A percentile compares a stretch with the other conserved stretches of the same genome.
These are phyloP conservation scores for Drosophila sp. DNA, from an alignment of 1,140 invertebrate genomes.

Conservation along the genomic window DNA sequence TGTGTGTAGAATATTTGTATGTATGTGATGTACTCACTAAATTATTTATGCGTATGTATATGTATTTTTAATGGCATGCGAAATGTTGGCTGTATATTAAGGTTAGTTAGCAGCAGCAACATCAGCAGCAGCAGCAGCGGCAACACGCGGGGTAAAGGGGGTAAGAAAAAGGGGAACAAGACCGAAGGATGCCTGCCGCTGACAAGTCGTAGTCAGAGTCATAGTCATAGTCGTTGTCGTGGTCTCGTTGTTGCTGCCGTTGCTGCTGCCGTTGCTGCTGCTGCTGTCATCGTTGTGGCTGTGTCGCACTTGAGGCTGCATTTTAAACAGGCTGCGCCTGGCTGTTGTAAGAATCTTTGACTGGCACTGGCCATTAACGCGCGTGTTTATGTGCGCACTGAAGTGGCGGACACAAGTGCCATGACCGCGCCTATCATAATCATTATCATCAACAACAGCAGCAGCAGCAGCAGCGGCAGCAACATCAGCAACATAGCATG, in stretches of 20 bases:
- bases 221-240: not conserved
- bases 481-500: conserved; percentile 13
- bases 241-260: not conserved
- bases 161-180: not conserved
- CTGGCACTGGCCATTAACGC: conserved; percentile 30
- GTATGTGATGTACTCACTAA: conserved; percentile 15
- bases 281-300: conserved; percentile 24
- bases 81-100: conserved; percentile 17
- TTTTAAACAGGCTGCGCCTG: conserved; percentile 26
- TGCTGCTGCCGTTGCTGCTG: conserved; percentile 1
- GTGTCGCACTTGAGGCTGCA: conserved; percentile 30
- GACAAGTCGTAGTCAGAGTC: conserved; percentile 15
- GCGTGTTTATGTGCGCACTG: conserved; percentile 33
- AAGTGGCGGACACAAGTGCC: conserved; percentile 26
- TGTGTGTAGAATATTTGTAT: not conserved
- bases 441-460: conserved; percentile 29
- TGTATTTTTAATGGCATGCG: conserved; percentile 22
- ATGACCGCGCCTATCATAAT: conserved; percentile 35
- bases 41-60: conserved; percentile 24
- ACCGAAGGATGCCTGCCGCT: conserved; percentile 17
- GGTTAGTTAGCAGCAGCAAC: not conserved
- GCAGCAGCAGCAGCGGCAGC: not conserved
- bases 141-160: not conserved
- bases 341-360: conserved; percentile 25
- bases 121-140: too few relatives aligned